Conservation (phyloP, 2,888 invertebrate species). For the Rhaphigaster nebulosa region DNA sequence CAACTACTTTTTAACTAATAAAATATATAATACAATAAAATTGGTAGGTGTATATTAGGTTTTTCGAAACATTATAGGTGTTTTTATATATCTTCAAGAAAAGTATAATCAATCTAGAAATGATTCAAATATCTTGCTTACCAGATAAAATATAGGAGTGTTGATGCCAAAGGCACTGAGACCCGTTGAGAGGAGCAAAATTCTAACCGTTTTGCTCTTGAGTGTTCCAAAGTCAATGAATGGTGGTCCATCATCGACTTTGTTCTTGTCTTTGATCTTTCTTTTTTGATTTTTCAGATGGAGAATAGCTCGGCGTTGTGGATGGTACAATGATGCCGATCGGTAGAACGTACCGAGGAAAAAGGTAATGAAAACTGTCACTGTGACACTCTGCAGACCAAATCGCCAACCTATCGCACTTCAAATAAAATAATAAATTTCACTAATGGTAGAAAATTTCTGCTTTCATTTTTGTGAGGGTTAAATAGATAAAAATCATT, state of each 20-base stretch:
- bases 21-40: background rate
- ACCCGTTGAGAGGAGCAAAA: slow-evolving; percentile 84
- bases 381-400: slow-evolving; percentile 88
- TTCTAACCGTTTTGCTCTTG: slow-evolving; percentile 86
- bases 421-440: background rate
- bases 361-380: slow-evolving; percentile 84
- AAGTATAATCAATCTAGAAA: background rate
- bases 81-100: background rate
- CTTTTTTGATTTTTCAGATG: slow-evolving; percentile 91
- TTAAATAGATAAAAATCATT: background rate
- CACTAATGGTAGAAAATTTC: background rate
- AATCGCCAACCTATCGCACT: slow-evolving; percentile 76
- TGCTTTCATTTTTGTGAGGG: background rate
- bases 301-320: slow-evolving; percentile 86
- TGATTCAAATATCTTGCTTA: slow-evolving; percentile 67
- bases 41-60: no score
- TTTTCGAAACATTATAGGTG: no score
- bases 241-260: slow-evolving; percentile 82
- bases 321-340: slow-evolving; percentile 89
- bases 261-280: slow-evolving; percentile 80
- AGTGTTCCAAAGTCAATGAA: slow-evolving; percentile 90
- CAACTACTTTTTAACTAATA: no score
- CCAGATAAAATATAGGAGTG: slow-evolving; percentile 86
- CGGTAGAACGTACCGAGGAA: slow-evolving; percentile 89
- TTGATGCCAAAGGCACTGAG: slow-evolving; percentile 87